Evolutionary conservation across 92 coral and sea anemone genomes (phyloP).

Genomic region (Muricea muricata): DNA sequence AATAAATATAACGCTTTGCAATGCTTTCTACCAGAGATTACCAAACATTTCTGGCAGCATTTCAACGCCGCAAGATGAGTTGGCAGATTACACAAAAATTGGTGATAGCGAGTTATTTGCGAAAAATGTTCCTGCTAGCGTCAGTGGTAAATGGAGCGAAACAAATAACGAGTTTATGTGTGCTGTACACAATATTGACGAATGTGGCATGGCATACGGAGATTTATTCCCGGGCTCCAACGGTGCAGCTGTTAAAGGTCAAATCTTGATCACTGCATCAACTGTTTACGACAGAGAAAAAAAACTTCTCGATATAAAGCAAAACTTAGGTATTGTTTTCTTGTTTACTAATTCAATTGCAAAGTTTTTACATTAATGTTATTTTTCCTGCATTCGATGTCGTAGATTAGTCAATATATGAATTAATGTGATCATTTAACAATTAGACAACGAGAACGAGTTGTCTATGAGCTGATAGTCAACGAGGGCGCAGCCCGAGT

Average conservation of each 20-base stretch:
- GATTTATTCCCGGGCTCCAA: no score
- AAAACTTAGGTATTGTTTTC: background rate
- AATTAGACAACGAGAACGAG: no score
- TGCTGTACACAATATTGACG: conserved; percentile 13
- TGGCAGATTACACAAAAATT: background rate
- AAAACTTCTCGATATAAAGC: background rate
- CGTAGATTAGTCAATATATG: no score
- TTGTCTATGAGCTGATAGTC: no score
- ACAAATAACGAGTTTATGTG: conserved; percentile 1
- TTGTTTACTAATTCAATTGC: background rate
- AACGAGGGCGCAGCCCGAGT: no score
- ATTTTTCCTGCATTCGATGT: no score
- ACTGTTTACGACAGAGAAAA: background rate
- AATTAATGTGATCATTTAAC: no score
- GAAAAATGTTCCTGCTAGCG: background rate
- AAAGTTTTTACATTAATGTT: no score
- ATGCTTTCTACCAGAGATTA: background rate
- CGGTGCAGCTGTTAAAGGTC: background rate
- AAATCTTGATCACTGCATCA: background rate
- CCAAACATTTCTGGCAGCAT: background rate
- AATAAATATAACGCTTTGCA: conserved; percentile 8
- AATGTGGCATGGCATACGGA: background rate
- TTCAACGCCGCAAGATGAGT: background rate
- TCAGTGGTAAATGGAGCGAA: conserved; percentile 11
- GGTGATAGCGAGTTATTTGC: no score